Conservation (phyloP, 2,113 vertebrate genomes). For the Salvator merianae region DNA sequence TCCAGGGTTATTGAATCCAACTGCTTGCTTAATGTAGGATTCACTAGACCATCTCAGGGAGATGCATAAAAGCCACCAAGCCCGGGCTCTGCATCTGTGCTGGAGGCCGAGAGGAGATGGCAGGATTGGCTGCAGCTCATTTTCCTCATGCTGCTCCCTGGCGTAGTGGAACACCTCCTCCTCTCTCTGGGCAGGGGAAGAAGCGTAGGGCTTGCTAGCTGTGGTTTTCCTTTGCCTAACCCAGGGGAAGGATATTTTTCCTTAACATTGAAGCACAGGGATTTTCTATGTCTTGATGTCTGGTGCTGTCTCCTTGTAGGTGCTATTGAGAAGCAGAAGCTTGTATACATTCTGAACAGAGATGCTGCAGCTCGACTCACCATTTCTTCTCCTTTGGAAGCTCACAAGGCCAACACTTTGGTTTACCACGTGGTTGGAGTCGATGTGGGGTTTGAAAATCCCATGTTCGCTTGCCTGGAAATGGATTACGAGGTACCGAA, state of each 20-base stretch:
- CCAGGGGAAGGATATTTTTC: background rate
- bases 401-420: constrained; percentile 97
- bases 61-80: no score
- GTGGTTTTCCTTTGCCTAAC: no score
- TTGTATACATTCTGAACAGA: constrained; percentile 98
- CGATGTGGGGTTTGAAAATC: constrained; percentile 98
- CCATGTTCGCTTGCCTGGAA: constrained; percentile 98
- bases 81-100: background rate
- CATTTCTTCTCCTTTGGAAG: constrained; percentile 96
- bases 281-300: background rate
- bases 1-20: no score
- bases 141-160: background rate
- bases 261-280: background rate
- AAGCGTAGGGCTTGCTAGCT: background rate
- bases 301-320: constrained; percentile 68
- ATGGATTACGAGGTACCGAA: constrained; percentile 96
- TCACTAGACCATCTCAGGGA: no score
- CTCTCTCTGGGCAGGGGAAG: background rate
- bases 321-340: constrained; percentile 97
- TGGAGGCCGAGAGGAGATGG: background rate
- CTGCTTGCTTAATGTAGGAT: no score
- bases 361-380: constrained; percentile 96
- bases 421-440: constrained; percentile 98
- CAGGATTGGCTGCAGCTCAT: background rate
- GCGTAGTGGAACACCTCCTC: background rate